Conservation (phyloP, 2,888 invertebrate genomes). For the Phasia obesa region DNA sequence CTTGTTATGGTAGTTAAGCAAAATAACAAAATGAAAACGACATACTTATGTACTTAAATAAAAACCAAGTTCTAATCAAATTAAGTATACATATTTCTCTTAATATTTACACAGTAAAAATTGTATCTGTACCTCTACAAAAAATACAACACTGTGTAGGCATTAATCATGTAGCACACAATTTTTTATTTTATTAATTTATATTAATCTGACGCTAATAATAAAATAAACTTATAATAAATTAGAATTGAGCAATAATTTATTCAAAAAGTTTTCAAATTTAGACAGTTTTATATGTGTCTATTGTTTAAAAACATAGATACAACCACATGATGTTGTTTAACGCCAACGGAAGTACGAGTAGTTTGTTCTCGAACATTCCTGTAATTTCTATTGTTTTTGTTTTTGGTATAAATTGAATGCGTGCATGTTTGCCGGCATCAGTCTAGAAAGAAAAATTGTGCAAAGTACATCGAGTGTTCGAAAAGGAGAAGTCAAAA, state of each 20-base stretch:
- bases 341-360: conserved; percentile 68
- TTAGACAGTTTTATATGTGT: not conserved
- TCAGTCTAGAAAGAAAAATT: conserved; percentile 73
- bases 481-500: conserved; percentile 26
- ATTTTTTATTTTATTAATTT: not conserved
- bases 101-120: too few relatives aligned
- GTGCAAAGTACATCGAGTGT: conserved; percentile 30
- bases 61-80: too few relatives aligned
- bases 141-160: conserved; percentile 50
- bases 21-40: too few relatives aligned
- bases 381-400: conserved; percentile 76
- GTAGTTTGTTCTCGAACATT: conserved; percentile 77
- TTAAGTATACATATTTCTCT: too few relatives aligned
- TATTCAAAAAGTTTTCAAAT: not conserved
- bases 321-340: conserved; percentile 55
- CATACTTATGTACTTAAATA: too few relatives aligned
- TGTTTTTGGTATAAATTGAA: conserved; percentile 76
- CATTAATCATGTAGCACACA: conserved; percentile 35
- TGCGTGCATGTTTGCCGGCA: conserved; percentile 69
- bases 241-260: too few relatives aligned
- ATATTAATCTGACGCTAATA: not conserved
- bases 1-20: too few relatives aligned
- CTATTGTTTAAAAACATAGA: not conserved
- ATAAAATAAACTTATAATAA: not conserved
- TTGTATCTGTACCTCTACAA: not conserved